phyloP scores from a whole-genome alignment of 2,113 vertebrate species.

The Myxocyprinus asiaticus region DNA sequence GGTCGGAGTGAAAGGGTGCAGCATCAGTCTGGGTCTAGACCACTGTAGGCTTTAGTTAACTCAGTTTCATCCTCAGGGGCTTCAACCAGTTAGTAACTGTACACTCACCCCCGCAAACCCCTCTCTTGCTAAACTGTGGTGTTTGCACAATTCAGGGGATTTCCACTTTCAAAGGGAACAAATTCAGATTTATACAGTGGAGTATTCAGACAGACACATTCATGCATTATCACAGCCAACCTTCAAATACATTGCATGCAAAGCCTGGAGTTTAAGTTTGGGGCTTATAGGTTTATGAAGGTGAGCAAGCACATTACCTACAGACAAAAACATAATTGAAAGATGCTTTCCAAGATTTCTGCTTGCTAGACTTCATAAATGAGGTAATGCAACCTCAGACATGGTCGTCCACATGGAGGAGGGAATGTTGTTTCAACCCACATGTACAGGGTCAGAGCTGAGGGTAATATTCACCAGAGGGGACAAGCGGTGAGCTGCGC shows the following conservation, averaged over 20 bases:
- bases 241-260: not conserved
- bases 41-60: conserved; percentile 39
- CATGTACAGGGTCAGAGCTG: conserved; percentile 48
- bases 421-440: conserved; percentile 29
- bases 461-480: conserved; percentile 53
- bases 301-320: not conserved
- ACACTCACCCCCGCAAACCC: conserved; percentile 36
- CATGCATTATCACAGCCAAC: not conserved
- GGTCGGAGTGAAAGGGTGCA: not conserved
- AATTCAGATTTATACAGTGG: not conserved
- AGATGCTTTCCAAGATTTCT: not conserved
- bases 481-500: conserved; percentile 32
- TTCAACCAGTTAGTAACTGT: conserved; percentile 54
- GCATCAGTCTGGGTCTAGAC: conserved; percentile 55
- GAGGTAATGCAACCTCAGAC: conserved; percentile 44
- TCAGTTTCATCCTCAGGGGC: conserved; percentile 49
- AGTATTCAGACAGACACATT: not conserved
- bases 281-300: not conserved
- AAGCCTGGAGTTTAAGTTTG: not conserved
- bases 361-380: not conserved
- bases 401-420: conserved; percentile 18
- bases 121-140: conserved; percentile 44
- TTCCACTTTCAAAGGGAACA: conserved; percentile 36
- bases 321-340: not conserved
- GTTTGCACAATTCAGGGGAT: conserved; percentile 58